These are phyloP conservation scores for Hofmannophila pseudospretella DNA, from an alignment of 2,888 invertebrate genomes.

Conservation along the genomic window DNA sequence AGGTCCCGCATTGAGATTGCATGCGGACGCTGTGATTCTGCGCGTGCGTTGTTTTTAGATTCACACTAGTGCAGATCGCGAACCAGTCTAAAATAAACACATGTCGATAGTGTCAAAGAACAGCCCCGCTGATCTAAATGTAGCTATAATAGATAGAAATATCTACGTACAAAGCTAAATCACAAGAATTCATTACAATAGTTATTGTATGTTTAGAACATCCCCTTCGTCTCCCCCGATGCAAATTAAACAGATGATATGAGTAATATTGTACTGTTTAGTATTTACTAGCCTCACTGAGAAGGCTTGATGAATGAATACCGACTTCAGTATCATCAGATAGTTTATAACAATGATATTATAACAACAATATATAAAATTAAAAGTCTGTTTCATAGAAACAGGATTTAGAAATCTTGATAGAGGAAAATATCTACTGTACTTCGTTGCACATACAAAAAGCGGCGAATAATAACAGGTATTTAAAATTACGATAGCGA, in stretches of 20 bases:
- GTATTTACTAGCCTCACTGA: too few relatives aligned
- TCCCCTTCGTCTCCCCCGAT: conserved; percentile 14
- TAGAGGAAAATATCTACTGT: conserved; percentile 10
- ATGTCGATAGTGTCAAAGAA: conserved; percentile 6
- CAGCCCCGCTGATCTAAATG: conserved; percentile 15
- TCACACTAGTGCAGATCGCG: too few relatives aligned
- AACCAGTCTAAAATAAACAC: too few relatives aligned
- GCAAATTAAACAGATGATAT: conserved; percentile 40
- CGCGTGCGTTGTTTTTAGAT: too few relatives aligned
- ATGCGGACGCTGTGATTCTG: too few relatives aligned
- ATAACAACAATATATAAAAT: conserved; percentile 2
- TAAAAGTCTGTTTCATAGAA: conserved; percentile 34
- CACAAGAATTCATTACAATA: conserved; percentile 47
- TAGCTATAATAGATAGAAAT: conserved; percentile 22
- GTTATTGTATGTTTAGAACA: conserved; percentile 48
- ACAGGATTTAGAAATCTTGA: conserved; percentile 17
- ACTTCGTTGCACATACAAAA: conserved; percentile 59
- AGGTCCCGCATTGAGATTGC: too few relatives aligned
- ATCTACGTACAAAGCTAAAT: conserved; percentile 49
- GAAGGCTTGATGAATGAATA: too few relatives aligned
- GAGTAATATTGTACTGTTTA: conserved; percentile 47
- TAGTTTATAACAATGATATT: background rate
- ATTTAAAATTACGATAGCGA: conserved; percentile 23
- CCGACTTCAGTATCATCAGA: too few relatives aligned
- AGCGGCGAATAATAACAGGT: conserved; percentile 38